phyloP scores from a whole-genome alignment of 2,797 vertebrate species.

The Rhodeus uyekii region DNA sequence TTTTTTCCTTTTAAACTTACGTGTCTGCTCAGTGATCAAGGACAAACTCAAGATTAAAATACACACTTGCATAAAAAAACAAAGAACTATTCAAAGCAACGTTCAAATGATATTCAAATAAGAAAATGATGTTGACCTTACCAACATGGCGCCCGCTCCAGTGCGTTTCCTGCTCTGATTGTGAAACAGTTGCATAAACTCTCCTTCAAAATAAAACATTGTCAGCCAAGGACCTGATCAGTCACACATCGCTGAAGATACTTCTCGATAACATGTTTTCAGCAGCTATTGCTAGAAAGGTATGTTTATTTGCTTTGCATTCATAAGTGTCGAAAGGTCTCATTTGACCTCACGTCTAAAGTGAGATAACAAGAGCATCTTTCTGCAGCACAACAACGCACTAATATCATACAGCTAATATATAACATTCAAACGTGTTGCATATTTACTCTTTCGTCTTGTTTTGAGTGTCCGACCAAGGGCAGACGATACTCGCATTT shows the following conservation, averaged over 20 bases:
- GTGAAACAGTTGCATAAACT: constrained; percentile 25
- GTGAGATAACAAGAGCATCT: background rate
- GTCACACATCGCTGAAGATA: background rate
- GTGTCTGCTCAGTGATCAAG: background rate
- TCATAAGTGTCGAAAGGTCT: background rate
- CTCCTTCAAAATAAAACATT: constrained; percentile 14
- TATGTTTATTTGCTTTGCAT: background rate
- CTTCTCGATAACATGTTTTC: constrained; percentile 21
- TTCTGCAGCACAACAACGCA: background rate
- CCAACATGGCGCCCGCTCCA: constrained; percentile 8
- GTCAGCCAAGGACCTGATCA: background rate
- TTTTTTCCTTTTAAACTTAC: background rate
- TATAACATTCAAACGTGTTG: background rate
- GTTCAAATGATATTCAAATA: background rate
- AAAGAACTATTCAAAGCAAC: background rate
- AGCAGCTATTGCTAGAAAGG: constrained; percentile 19
- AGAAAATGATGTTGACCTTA: background rate
- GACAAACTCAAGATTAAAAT: background rate
- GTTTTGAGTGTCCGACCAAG: background rate
- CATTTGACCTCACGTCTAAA: constrained; percentile 10
- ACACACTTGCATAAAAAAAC: background rate
- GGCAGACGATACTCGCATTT: background rate
- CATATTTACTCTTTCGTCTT: background rate
- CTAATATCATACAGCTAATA: background rate
- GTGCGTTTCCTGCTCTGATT: background rate